Percentiles rank a stretch among this genome's conserved stretches.
These are phyloP conservation scores for Drepanosiphum platanoidis DNA, from an alignment of 2,888 invertebrate genomes.

Conservation along the genomic window DNA sequence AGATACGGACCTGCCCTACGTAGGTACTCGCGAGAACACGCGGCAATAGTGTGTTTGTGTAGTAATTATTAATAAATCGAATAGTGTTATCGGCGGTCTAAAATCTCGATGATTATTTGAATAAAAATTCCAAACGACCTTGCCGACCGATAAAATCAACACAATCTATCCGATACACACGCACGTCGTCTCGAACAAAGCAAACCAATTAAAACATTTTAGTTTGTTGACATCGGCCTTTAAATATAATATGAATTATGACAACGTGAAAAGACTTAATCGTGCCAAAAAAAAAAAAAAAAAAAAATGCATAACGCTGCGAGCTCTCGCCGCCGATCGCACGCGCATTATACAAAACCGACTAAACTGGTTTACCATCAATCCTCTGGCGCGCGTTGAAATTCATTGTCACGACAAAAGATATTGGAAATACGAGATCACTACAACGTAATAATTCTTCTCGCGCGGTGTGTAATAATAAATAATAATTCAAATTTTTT, in stretches of 20 bases:
- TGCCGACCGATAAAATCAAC: slow-evolving; percentile 18
- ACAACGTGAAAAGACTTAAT: slow-evolving; percentile 24
- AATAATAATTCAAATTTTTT: no score
- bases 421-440: slow-evolving; percentile 28
- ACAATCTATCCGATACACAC: not conserved
- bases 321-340: not conserved
- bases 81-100: not conserved
- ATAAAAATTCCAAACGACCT: not conserved
- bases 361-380: slow-evolving; percentile 43
- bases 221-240: not conserved
- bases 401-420: slow-evolving; percentile 23
- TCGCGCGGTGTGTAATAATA: no score
- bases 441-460: no score
- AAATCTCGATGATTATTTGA: not conserved
- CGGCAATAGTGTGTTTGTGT: no score
- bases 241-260: slow-evolving; percentile 2
- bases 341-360: not conserved
- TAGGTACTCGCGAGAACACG: no score
- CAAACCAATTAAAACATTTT: not conserved
- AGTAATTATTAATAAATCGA: not conserved
- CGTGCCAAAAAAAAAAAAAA: not conserved
- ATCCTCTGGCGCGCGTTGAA: slow-evolving; percentile 17
- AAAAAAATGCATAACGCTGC: not conserved
- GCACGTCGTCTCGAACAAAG: not conserved
- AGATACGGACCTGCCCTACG: no score